phyloP scores from a whole-genome alignment of 2,797 vertebrate species.

The Gila robusta region DNA sequence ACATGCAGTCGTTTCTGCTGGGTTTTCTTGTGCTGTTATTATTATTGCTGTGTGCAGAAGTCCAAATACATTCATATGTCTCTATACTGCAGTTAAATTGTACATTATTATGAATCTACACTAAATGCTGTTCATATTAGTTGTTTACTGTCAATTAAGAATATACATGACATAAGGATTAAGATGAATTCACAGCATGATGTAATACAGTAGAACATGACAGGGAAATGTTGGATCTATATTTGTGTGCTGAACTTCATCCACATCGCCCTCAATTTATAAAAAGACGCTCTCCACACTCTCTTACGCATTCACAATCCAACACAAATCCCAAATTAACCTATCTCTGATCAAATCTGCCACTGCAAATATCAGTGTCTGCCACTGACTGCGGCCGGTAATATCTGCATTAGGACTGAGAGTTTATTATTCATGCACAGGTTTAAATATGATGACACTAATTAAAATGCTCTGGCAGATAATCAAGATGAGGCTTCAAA shows the following conservation, averaged over 20 bases:
- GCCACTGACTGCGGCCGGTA: neutral
- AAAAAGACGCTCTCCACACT: neutral
- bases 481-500: neutral
- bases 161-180: too few species aligned
- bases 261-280: neutral
- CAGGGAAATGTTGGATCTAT: neutral
- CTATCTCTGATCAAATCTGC: neutral
- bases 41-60: neutral
- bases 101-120: neutral
- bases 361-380: neutral
- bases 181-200: neutral
- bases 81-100: too few species aligned
- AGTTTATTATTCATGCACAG: conserved; percentile 5
- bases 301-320: neutral
- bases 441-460: conserved; percentile 26
- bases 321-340: neutral
- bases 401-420: neutral
- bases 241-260: neutral
- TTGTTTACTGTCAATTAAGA: too few species aligned
- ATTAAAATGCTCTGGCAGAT: neutral
- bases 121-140: neutral
- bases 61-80: neutral
- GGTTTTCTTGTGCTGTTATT: neutral
- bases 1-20: neutral
- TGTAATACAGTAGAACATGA: neutral